These are phyloP conservation scores for Cygnus olor DNA, from an alignment of 2,797 vertebrate genomes.

Conservation along the genomic window DNA sequence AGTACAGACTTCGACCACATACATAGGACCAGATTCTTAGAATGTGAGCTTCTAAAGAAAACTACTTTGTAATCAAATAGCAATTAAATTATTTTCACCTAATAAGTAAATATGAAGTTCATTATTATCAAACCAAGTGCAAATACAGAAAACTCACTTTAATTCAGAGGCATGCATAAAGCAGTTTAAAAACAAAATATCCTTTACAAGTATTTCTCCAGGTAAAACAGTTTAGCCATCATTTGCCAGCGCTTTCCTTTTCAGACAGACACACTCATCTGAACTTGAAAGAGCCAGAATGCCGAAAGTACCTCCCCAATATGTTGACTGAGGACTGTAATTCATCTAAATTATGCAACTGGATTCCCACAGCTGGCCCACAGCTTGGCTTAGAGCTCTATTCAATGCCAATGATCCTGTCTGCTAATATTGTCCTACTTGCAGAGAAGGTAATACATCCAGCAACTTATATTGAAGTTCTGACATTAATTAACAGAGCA, in stretches of 20 bases:
- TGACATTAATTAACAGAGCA: slow-evolving; percentile 70
- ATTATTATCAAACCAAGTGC: slow-evolving; percentile 1
- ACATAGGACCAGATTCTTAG: neutral
- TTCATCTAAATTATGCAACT: slow-evolving; percentile 79
- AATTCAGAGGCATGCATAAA: slow-evolving; percentile 38
- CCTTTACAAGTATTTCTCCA: neutral
- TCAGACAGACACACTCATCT: slow-evolving; percentile 16
- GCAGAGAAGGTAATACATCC: slow-evolving; percentile 55
- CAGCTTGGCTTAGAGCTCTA: slow-evolving; percentile 44
- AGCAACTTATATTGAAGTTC: slow-evolving; percentile 80
- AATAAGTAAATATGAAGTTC: neutral
- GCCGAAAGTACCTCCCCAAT: slow-evolving; percentile 54
- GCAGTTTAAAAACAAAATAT: slow-evolving; percentile 33
- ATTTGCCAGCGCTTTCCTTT: slow-evolving; percentile 17
- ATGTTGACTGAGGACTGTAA: slow-evolving; percentile 59
- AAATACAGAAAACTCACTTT: slow-evolving; percentile 43
- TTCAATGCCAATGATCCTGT: slow-evolving; percentile 61
- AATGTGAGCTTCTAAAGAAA: slow-evolving; percentile 1
- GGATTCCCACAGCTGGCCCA: slow-evolving; percentile 76
- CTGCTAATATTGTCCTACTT: slow-evolving; percentile 62
- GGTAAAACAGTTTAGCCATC: neutral
- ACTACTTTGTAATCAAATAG: slow-evolving; percentile 17
- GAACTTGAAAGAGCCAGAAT: slow-evolving; percentile 41
- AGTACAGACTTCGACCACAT: slow-evolving; percentile 1
- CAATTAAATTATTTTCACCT: slow-evolving; percentile 15